These are phyloP conservation scores for Rhogogaster chlorosoma DNA, from an alignment of 2,888 invertebrate genomes.

Conservation along the genomic window DNA sequence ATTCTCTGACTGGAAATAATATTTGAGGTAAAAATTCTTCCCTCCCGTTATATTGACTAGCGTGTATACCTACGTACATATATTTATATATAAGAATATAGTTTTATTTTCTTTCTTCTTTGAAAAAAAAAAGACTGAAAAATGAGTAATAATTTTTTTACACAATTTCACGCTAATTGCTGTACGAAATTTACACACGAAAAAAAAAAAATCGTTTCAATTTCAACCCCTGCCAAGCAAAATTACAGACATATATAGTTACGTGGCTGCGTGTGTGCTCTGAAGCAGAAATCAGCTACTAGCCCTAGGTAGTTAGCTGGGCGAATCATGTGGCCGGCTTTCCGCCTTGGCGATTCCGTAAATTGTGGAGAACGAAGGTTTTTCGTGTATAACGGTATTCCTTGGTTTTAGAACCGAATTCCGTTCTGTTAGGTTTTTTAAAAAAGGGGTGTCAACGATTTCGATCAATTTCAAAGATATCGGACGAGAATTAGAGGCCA, in stretches of 20 bases:
- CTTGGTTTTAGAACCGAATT: neutral
- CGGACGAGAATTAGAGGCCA: too few species aligned
- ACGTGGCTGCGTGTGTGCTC: neutral
- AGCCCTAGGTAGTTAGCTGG: neutral
- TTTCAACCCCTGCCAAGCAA: neutral
- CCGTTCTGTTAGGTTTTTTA: neutral
- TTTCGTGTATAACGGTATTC: neutral
- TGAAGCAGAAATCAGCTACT: neutral
- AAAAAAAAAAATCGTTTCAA: neutral
- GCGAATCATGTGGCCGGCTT: slow-evolving; percentile 12
- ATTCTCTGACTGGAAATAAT: neutral
- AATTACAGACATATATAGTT: neutral
- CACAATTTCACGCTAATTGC: neutral
- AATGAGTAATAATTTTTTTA: neutral
- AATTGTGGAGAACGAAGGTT: neutral
- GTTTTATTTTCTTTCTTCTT: too few species aligned
- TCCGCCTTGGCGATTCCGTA: slow-evolving; percentile 21
- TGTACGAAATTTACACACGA: neutral
- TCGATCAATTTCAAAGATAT: too few species aligned
- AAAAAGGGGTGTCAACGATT: too few species aligned
- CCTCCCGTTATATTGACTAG: neutral
- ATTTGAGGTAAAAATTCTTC: neutral
- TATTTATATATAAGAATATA: neutral
- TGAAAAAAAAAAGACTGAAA: neutral
- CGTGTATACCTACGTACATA: too few species aligned